Percentiles rank a stretch among this genome's conserved stretches.
Evolutionary conservation across 2,888 invertebrate species (phyloP).

Genomic region (Nudaria mundana): DNA sequence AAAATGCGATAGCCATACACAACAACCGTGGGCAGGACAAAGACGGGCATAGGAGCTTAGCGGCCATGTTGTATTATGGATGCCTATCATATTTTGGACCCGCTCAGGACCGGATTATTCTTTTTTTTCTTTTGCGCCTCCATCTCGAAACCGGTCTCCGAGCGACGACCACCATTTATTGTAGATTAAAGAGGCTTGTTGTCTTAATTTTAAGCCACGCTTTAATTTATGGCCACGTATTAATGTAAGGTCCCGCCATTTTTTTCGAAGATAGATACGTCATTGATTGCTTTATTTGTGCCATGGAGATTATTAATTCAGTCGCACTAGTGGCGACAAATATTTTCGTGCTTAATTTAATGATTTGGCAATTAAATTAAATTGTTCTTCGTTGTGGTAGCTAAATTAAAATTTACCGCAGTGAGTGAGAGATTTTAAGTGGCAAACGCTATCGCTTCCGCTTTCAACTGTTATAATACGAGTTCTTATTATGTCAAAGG

Average conservation of each 20-base stretch:
- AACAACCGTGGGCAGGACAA: constrained; percentile 46
- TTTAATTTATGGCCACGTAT: constrained; percentile 78
- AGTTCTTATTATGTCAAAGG: constrained; percentile 48
- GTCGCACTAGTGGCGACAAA: constrained; percentile 71
- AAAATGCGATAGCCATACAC: constrained; percentile 68
- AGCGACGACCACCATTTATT: constrained; percentile 79
- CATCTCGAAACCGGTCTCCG: constrained; percentile 75
- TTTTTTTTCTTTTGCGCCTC: constrained; percentile 75
- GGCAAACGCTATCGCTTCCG: constrained; percentile 42
- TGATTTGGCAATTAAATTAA: constrained; percentile 81
- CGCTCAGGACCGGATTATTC: constrained; percentile 78
- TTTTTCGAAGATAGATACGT: constrained; percentile 68
- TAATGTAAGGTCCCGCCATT: constrained; percentile 72
- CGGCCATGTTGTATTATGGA: constrained; percentile 82
- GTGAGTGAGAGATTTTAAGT: constrained; percentile 63
- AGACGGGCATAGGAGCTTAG: constrained; percentile 72
- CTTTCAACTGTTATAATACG: constrained; percentile 29
- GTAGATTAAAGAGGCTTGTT: constrained; percentile 82
- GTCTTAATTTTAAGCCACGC: constrained; percentile 81
- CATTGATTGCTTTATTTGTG: constrained; percentile 75
- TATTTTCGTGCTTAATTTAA: constrained; percentile 78
- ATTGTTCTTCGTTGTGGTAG: constrained; percentile 76
- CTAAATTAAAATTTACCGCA: constrained; percentile 75
- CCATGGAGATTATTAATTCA: constrained; percentile 57
- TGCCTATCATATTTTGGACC: constrained; percentile 82